phyloP scores from a whole-genome alignment of 1,140 invertebrate genomes.

The Ericerus pela region DNA sequence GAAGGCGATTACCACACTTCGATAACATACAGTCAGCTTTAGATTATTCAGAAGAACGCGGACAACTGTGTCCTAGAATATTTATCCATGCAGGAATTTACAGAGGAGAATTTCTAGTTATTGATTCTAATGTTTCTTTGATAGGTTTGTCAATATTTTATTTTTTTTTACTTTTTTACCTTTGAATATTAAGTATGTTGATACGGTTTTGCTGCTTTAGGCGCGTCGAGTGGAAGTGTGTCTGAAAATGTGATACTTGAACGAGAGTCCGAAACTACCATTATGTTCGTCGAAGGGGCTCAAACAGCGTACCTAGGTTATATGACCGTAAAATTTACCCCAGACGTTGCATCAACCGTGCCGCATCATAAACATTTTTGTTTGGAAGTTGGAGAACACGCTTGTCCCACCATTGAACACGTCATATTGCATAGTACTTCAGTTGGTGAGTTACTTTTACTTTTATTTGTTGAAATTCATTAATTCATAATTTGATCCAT shows the following conservation, averaged over 20 bases:
- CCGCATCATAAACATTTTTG: constrained; percentile 96
- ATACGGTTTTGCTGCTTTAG: too few relatives aligned
- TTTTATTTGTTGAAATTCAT: too few relatives aligned
- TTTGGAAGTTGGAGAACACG: constrained; percentile 88
- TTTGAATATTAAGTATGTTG: too few relatives aligned
- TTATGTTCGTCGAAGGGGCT: constrained; percentile 91
- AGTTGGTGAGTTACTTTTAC: constrained; percentile 76
- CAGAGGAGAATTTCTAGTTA: constrained; percentile 80
- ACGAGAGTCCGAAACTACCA: constrained; percentile 80
- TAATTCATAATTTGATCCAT: too few relatives aligned
- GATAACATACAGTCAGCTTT: constrained; percentile 78
- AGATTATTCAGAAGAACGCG: constrained; percentile 56
- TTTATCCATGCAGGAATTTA: constrained; percentile 85
- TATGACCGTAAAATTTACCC: constrained; percentile 87
- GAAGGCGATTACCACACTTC: constrained; percentile 58
- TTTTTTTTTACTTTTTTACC: too few relatives aligned
- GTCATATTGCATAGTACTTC: constrained; percentile 91
- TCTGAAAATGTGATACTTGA: constrained; percentile 89
- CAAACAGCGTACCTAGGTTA: constrained; percentile 87
- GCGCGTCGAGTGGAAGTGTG: constrained; percentile 75
- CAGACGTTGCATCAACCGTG: constrained; percentile 80
- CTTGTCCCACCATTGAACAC: constrained; percentile 88
- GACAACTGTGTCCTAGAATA: constrained; percentile 42
- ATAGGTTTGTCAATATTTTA: constrained; percentile 47
- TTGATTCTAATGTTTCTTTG: constrained; percentile 79